Evolutionary conservation across 1,140 invertebrate genomes (phyloP).

Genomic region (Pogonomyrmex californicus): DNA sequence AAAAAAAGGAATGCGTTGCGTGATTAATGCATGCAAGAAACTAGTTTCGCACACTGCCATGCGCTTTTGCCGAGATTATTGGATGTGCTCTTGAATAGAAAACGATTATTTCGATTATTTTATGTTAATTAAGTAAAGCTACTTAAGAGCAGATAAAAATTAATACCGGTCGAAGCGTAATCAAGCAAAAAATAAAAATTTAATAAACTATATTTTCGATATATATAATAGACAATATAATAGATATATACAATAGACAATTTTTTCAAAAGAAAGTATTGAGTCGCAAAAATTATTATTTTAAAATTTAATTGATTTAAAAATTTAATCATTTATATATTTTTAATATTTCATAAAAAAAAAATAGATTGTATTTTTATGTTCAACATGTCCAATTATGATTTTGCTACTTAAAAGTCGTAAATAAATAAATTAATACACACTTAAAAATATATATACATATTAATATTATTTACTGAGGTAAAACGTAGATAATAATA

Average conservation of each 20-base stretch:
- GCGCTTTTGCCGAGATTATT: conserved; percentile 13
- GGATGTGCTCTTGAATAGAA: conserved; percentile 21
- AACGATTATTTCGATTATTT: conserved; percentile 29
- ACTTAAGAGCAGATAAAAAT: conserved; percentile 12
- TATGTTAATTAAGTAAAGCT: conserved; percentile 36
- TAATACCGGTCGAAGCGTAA: not conserved
- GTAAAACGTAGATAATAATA: conserved; percentile 15
- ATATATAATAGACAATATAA: not conserved
- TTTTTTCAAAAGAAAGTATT: conserved; percentile 1
- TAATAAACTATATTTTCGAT: not conserved
- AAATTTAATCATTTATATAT: not conserved
- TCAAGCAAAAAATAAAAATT: not conserved
- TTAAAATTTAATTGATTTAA: not conserved
- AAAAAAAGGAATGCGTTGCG: conserved; percentile 19
- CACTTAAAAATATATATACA: not conserved
- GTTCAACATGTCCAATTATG: not conserved
- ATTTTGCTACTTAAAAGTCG: not conserved
- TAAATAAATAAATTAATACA: conserved; percentile 9
- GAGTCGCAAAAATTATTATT: not conserved
- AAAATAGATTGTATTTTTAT: not conserved
- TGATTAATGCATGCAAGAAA: conserved; percentile 65
- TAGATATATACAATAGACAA: not conserved
- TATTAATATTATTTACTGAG: not conserved
- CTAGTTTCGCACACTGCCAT: conserved; percentile 42
- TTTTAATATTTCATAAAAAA: not conserved